Evolutionary conservation across 2,888 invertebrate species (phyloP), one percentile per base, ranked within the genome.

Genomic region (Aplocera efformata): DNA sequence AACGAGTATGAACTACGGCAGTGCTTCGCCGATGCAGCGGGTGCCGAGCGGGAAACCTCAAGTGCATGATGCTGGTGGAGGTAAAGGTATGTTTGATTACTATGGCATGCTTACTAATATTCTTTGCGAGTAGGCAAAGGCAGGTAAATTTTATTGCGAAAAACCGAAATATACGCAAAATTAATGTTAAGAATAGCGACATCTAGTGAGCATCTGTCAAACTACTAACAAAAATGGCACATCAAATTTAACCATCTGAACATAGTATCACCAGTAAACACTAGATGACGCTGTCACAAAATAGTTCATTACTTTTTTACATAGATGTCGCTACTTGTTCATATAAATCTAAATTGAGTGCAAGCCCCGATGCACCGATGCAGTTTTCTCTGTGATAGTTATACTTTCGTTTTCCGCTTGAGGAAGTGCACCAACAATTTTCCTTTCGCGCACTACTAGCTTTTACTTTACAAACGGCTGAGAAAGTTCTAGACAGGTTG

Each of bases 1-100:
- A 36, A 69, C 82, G 60, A 79, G 82, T 70, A 85, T 88, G 83
- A 88, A 83, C 73, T 89, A 89, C 53, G 89, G 88, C 35, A 85
- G 73, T 47, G 77, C 81, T 24, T 85, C 88, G 45, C 86, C 89
- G 35, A 85, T 88, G 88, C 89, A 88, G 63, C 77, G 89, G 63
- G 84, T 88, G 77, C 85, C 86, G 63, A 83, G 84, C 58, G 86
- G 85, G 56, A 88, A 88, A 68, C 84, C 85, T 54, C 86, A 86
- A 62, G 88, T 85, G 67, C 84, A 86, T 48, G 88, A 88, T 62
- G 85, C 88, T 63, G 88, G 88, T 53, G 88, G 88, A 83, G 88
- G 85, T 76, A 90, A 90, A 90, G 89, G 89, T 90, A 63, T 63
- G 88, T 63, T 68, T 49, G 36, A 50, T 48, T 50, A 55, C 31